Evolutionary conservation across 2,888 invertebrate genomes (phyloP), one percentile per base, ranked within the genome.

Genomic region (Alviniconcha strummeri): DNA sequence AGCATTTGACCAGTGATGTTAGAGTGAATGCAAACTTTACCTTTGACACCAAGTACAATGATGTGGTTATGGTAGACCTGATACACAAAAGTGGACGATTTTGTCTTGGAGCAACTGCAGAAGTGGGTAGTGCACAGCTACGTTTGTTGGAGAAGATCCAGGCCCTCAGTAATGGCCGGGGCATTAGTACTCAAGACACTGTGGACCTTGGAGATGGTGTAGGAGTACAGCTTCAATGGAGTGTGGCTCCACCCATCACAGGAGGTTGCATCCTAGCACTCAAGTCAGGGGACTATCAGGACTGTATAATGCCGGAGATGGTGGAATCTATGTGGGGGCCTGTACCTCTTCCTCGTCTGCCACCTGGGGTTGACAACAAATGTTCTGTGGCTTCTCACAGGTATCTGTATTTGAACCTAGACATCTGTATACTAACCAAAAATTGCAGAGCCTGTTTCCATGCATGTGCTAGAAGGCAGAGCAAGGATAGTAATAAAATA

Each of bases 381-480:
- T 93, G 93, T 86, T 89, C 90, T 67, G 93, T 93, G 15, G 93
- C 93, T 5, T 91, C 91, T 77, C 93, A 93, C 88, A 92, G 89
- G 92, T 91, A 80, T 11, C 60, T 60, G 60, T 36, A 36, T 36
- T 36, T 36, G 36, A 36, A 36, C 36, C 36, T 36, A 36, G 36
- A 36, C 36, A 36, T 36, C 36, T 36, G 36, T 36, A 36, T 36
- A 36, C 36, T 36, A 36, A 36, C 36, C 36, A 36, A 36, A 0
- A 36, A 36, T 36, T 36, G 36, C 36, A 36, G 36, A 36, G 36
- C 36, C 36, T 36, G 36, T 36, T 36, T 36, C 36, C 36, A 36
- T 36, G 36, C 36, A 36, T 36, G 36, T 36, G 36, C 36, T 36
- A 36, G 36, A 36, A 36, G 3, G 36, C 36, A 36, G 36, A 36